A percentile compares a stretch with the other conserved stretches of the same genome.
Conservation (phyloP, 2,888 invertebrate species). For the Drosophila aldrichi region DNA sequence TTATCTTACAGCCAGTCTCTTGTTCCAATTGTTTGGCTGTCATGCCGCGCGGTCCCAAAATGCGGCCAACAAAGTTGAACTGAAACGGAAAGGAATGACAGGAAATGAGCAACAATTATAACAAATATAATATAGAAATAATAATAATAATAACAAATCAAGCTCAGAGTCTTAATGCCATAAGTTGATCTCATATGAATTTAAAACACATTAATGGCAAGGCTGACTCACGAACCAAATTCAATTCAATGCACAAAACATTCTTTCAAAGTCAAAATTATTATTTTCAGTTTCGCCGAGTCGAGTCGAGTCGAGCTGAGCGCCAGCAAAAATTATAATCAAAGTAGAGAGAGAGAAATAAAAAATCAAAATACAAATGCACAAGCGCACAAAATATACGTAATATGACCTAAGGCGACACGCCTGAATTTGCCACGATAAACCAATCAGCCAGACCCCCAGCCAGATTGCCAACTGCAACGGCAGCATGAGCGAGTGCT, state of each 20-base stretch:
- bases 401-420: constrained; percentile 76
- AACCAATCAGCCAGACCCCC: constrained; percentile 72
- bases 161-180: constrained; percentile 45
- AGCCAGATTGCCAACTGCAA: constrained; percentile 55
- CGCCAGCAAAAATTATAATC: constrained; percentile 1
- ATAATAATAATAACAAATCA: constrained; percentile 54
- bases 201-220: constrained; percentile 69
- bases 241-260: constrained; percentile 47
- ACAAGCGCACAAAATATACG: constrained; percentile 41
- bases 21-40: constrained; percentile 99
- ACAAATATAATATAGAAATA: constrained; percentile 13
- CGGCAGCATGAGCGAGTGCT: constrained; percentile 27
- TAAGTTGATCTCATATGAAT: constrained; percentile 51
- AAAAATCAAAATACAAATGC: constrained; percentile 19
- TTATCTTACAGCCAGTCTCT: constrained; percentile 99
- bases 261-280: constrained; percentile 74
- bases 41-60: constrained; percentile 99
- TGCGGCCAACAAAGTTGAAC: constrained; percentile 99
- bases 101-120: constrained; percentile 67
- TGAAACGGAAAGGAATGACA: constrained; percentile 87
- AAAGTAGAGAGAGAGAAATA: constrained; percentile 28
- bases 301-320: not conserved
- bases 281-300: constrained; percentile 31
- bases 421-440: constrained; percentile 81
- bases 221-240: constrained; percentile 46